Conservation (phyloP, 2,113 vertebrate species). For the Sebastes fasciatus region DNA sequence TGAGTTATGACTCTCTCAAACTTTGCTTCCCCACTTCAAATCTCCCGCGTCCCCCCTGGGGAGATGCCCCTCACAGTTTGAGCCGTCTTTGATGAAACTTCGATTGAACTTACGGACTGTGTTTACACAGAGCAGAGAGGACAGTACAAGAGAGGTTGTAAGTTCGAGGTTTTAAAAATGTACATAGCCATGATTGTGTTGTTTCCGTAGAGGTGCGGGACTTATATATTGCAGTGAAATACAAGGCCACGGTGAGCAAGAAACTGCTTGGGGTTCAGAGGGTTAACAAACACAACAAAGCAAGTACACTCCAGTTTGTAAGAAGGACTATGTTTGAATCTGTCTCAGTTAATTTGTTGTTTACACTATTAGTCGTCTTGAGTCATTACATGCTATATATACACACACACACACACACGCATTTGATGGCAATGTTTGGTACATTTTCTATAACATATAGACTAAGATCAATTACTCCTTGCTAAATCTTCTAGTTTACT, state of each 20-base stretch:
- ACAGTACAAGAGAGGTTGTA: too few species aligned
- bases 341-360: background rate
- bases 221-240: too few species aligned
- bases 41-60: background rate
- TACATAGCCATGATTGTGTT: too few species aligned
- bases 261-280: too few species aligned
- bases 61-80: background rate
- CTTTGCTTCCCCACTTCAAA: background rate
- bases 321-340: constrained; percentile 7
- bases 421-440: background rate
- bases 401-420: background rate
- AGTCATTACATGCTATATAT: background rate
- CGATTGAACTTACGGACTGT: too few species aligned
- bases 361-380: constrained; percentile 4
- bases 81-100: background rate
- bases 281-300: constrained; percentile 7
- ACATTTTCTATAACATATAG: background rate
- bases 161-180: too few species aligned
- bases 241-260: too few species aligned
- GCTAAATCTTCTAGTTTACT: background rate
- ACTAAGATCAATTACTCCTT: background rate
- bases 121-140: too few species aligned
- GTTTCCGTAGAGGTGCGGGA: too few species aligned
- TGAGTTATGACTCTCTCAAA: background rate
- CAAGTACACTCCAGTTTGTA: background rate